Evolutionary conservation across 2,888 invertebrate genomes (phyloP).

Genomic region (Drosophila longiperda): DNA sequence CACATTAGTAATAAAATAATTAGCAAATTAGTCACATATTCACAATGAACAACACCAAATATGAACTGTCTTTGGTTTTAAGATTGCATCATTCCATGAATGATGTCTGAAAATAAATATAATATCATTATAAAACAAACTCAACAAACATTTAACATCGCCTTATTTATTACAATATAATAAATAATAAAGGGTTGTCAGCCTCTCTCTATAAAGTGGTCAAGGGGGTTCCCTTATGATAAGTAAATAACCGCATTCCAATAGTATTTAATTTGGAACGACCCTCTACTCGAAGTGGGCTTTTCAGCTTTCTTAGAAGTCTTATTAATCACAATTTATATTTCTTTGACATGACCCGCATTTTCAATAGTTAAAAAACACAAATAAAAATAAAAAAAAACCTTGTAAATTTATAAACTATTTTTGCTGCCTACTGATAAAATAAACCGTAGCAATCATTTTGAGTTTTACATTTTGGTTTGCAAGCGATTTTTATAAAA

Average conservation of each 20-base stretch:
- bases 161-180: not conserved
- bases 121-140: constrained; percentile 18
- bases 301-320: constrained; percentile 29
- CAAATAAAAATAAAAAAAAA: constrained; percentile 24
- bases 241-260: constrained; percentile 20
- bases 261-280: not conserved
- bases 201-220: not conserved
- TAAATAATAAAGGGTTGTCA: not conserved
- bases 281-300: constrained; percentile 9
- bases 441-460: constrained; percentile 13
- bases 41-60: constrained; percentile 15
- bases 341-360: constrained; percentile 32
- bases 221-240: constrained; percentile 27
- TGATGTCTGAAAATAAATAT: constrained; percentile 27
- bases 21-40: constrained; percentile 6
- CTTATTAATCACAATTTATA: constrained; percentile 36
- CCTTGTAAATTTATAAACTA: constrained; percentile 12
- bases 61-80: constrained; percentile 10
- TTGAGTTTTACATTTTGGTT: constrained; percentile 14
- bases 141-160: constrained; percentile 1
- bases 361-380: constrained; percentile 14
- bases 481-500: constrained; percentile 11
- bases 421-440: constrained; percentile 22
- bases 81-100: constrained; percentile 47
- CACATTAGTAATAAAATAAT: constrained; percentile 6